A percentile compares a stretch with the other conserved stretches of the same genome.
Conservation (phyloP, 2,113 vertebrate genomes). For the Camelus dromedarius region DNA sequence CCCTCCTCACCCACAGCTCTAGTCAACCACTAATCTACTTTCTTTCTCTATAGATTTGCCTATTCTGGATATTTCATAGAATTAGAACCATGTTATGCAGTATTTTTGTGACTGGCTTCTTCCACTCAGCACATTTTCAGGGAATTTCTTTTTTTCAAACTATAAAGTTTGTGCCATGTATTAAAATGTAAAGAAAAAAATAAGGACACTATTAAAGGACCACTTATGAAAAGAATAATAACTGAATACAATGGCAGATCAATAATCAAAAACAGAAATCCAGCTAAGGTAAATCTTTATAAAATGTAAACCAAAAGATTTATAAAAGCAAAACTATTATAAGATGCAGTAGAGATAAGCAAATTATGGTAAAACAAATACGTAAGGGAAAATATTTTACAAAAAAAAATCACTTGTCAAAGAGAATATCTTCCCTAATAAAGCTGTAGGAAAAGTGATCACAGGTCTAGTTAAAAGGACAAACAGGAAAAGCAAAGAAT, state of each 20-base stretch:
- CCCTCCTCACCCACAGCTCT: neutral
- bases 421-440: neutral
- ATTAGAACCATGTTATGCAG: neutral
- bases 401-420: constrained; percentile 35
- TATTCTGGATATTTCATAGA: neutral
- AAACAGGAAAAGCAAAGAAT: constrained; percentile 22
- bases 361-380: constrained; percentile 6
- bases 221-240: neutral
- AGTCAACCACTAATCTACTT: neutral
- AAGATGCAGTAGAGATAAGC: neutral
- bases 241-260: neutral
- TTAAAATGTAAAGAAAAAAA: neutral
- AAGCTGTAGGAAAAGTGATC: neutral
- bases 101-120: neutral
- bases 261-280: constrained; percentile 18
- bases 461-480: neutral
- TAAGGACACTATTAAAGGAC: neutral
- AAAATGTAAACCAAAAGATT: neutral
- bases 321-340: neutral
- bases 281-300: constrained; percentile 3
- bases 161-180: neutral
- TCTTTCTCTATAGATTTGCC: neutral
- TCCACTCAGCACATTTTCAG: neutral
- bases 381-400: neutral
- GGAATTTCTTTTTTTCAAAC: neutral